These are phyloP conservation scores for Trachelus stipa DNA, from an alignment of 2,888 invertebrate species.

Conservation along the genomic window DNA sequence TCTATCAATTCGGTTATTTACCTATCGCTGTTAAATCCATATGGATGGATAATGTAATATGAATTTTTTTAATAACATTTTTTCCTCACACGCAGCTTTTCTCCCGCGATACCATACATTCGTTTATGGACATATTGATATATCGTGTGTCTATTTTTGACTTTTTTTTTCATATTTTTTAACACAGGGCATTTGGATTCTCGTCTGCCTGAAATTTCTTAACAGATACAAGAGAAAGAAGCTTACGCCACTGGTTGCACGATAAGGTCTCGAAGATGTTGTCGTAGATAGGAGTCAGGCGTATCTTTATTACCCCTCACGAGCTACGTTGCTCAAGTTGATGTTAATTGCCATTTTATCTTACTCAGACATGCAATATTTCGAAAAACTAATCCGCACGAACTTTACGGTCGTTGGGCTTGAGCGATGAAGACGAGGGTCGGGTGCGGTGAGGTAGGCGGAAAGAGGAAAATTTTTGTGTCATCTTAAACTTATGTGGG, in stretches of 20 bases:
- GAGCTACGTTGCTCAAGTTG: conserved; percentile 46
- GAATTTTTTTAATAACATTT: neutral
- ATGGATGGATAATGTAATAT: neutral
- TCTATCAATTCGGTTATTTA: conserved; percentile 12
- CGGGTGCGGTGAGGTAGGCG: neutral
- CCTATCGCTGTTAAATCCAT: neutral
- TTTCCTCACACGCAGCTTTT: neutral
- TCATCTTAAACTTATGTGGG: neutral
- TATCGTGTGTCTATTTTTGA: no score
- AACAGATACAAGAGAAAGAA: neutral
- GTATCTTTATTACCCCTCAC: conserved; percentile 63
- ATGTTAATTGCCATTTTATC: conserved; percentile 65
- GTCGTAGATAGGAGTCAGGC: conserved; percentile 52
- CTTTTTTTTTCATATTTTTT: no score
- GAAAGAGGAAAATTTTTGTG: neutral
- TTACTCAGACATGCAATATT: conserved; percentile 54
- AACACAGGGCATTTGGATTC: neutral
- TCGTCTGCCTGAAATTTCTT: neutral
- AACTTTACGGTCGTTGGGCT: neutral
- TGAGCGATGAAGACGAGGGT: neutral
- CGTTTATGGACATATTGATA: neutral
- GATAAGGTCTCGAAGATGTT: conserved; percentile 57
- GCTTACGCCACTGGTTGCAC: conserved; percentile 28
- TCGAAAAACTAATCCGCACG: conserved; percentile 28
- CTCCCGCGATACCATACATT: neutral